These are phyloP conservation scores for Graphium colonna DNA, from an alignment of 2,888 invertebrate species.

Conservation along the genomic window DNA sequence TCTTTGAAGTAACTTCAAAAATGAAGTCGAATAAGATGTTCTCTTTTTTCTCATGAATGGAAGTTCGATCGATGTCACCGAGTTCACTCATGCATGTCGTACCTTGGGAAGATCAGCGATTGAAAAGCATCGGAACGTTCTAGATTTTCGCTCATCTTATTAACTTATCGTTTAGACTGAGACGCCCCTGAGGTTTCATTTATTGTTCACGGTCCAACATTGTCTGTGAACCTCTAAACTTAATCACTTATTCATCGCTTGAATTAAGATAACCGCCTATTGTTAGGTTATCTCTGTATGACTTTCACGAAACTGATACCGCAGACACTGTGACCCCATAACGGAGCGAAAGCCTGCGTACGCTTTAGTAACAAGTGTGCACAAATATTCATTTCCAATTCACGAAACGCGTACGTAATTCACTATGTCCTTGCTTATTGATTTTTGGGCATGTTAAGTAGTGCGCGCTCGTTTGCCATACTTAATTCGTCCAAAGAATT, in stretches of 20 bases:
- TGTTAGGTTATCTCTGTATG: slow-evolving; percentile 49
- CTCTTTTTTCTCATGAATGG: slow-evolving; percentile 42
- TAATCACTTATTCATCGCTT: slow-evolving; percentile 48
- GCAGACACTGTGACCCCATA: slow-evolving; percentile 21
- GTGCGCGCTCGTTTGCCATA: slow-evolving; percentile 1
- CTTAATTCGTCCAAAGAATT: neutral
- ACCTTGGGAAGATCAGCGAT: slow-evolving; percentile 43
- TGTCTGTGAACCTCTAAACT: slow-evolving; percentile 45
- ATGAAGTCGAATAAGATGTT: slow-evolving; percentile 36
- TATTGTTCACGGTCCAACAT: slow-evolving; percentile 60
- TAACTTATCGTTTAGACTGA: slow-evolving; percentile 40
- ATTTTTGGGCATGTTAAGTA: slow-evolving; percentile 4
- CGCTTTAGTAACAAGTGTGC: slow-evolving; percentile 11
- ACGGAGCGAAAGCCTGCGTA: slow-evolving; percentile 19
- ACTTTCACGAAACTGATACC: slow-evolving; percentile 24
- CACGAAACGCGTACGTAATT: slow-evolving; percentile 1
- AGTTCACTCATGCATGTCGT: slow-evolving; percentile 66
- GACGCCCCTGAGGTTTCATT: slow-evolving; percentile 56
- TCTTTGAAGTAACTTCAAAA: slow-evolving; percentile 29
- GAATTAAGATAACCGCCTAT: slow-evolving; percentile 46
- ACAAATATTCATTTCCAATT: neutral
- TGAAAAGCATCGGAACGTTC: slow-evolving; percentile 46
- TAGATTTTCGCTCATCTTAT: slow-evolving; percentile 37
- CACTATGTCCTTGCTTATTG: slow-evolving; percentile 10
- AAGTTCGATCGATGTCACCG: slow-evolving; percentile 66